Evolutionary conservation across 2,888 invertebrate genomes (phyloP).

Genomic region (Formica aserva): DNA sequence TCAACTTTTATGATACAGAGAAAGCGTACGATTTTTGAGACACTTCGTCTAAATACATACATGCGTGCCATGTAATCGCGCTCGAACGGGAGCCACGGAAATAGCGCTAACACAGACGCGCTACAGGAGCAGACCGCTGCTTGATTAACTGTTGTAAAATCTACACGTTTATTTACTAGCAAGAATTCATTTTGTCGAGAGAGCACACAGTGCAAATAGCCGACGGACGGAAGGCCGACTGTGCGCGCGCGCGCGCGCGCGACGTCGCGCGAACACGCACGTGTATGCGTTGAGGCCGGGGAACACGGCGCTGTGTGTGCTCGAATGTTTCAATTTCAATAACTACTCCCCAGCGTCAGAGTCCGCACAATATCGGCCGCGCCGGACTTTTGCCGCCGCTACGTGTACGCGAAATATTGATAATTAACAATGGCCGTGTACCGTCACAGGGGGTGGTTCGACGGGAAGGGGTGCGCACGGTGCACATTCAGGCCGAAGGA

Average conservation of each 20-base stretch:
- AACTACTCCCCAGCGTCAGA: constrained; percentile 85
- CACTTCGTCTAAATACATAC: constrained; percentile 18
- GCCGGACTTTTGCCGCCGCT: constrained; percentile 77
- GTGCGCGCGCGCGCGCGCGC: constrained; percentile 52
- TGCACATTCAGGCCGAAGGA: constrained; percentile 62
- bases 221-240: constrained; percentile 68
- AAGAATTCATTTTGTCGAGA: constrained; percentile 78
- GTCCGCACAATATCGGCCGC: constrained; percentile 77
- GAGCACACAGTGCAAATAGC: constrained; percentile 74
- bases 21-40: constrained; percentile 34
- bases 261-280: constrained; percentile 67
- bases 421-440: constrained; percentile 85
- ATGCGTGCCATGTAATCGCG: constrained; percentile 30
- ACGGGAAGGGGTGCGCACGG: constrained; percentile 66
- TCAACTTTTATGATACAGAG: neutral
- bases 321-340: constrained; percentile 86
- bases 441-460: constrained; percentile 73
- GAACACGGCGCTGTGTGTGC: constrained; percentile 75
- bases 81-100: constrained; percentile 39
- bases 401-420: constrained; percentile 84
- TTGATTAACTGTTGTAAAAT: constrained; percentile 81
- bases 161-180: constrained; percentile 77
- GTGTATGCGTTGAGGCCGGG: constrained; percentile 55
- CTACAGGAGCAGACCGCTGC: constrained; percentile 59
- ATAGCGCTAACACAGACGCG: constrained; percentile 56